Evolutionary conservation across 1,140 invertebrate species (phyloP).

Genomic region (Orius laevigatus): DNA sequence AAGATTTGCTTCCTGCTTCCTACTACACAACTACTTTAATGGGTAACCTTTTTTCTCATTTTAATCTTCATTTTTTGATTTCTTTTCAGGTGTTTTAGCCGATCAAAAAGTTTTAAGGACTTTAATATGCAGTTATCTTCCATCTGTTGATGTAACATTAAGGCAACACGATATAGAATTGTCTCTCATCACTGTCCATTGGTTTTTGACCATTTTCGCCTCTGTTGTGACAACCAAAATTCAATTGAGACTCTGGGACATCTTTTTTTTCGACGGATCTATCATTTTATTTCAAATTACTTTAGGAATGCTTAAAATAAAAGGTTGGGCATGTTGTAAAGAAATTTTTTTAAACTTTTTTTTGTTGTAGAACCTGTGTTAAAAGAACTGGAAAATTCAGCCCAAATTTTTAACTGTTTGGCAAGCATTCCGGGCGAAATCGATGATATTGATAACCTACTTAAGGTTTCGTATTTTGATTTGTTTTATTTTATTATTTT

Average conservation of each 20-base stretch:
- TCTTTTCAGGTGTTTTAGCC: conserved; percentile 56
- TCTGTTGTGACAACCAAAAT: conserved; percentile 52
- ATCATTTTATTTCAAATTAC: conserved; percentile 93
- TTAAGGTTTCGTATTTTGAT: conserved; percentile 34
- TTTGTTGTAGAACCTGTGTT: conserved; percentile 66
- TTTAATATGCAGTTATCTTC: conserved; percentile 74
- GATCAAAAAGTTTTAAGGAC: conserved; percentile 88
- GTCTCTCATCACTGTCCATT: conserved; percentile 88
- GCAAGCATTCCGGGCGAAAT: conserved; percentile 88
- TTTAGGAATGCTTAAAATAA: conserved; percentile 86
- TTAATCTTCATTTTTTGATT: neutral
- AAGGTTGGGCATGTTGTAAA: conserved; percentile 32
- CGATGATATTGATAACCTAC: conserved; percentile 69
- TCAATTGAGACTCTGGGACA: conserved; percentile 70
- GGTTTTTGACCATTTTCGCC: conserved; percentile 96
- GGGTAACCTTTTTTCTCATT: conserved; percentile 33
- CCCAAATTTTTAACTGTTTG: conserved; percentile 91
- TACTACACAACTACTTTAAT: conserved; percentile 93
- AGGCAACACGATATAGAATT: conserved; percentile 91
- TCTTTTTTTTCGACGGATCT: conserved; percentile 91
- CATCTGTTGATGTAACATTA: conserved; percentile 74
- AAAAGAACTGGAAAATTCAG: conserved; percentile 72
- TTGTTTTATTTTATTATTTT: conserved; percentile 2
- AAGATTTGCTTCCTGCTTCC: conserved; percentile 91
- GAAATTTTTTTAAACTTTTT: conserved; percentile 19